These are phyloP conservation scores for Neoarius graeffei DNA, from an alignment of 2,113 vertebrate genomes.

Conservation along the genomic window DNA sequence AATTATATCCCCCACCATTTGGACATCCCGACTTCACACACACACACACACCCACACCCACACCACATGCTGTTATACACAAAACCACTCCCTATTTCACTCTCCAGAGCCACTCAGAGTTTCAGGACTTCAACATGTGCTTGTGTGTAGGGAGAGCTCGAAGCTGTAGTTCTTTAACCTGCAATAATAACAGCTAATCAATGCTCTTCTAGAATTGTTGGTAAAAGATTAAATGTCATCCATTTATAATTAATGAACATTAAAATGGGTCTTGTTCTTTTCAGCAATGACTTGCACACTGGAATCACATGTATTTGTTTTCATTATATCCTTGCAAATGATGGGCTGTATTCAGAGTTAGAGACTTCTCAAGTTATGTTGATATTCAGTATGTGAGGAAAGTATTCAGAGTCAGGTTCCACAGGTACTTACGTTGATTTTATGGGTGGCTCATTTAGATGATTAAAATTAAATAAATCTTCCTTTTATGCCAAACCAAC, in stretches of 20 bases:
- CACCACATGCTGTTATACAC: slow-evolving; percentile 32
- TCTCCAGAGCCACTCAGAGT: slow-evolving; percentile 34
- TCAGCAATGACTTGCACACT: background rate
- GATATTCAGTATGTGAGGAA: background rate
- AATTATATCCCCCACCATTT: slow-evolving; percentile 76
- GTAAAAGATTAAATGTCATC: background rate
- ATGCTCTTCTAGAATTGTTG: background rate
- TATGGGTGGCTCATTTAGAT: background rate
- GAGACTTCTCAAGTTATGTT: background rate
- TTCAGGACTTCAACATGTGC: slow-evolving; percentile 66
- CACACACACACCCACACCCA: slow-evolving; percentile 50
- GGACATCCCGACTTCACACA: slow-evolving; percentile 69
- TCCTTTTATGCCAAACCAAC: background rate
- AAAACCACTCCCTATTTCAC: slow-evolving; percentile 43
- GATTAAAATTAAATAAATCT: background rate
- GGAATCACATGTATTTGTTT: background rate
- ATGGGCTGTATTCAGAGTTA: background rate
- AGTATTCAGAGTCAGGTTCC: background rate
- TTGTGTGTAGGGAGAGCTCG: slow-evolving; percentile 50
- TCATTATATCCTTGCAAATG: background rate
- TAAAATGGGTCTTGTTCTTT: background rate
- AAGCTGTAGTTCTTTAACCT: slow-evolving; percentile 12
- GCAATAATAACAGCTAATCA: slow-evolving; percentile 23
- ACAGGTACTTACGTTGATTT: background rate
- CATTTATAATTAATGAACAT: slow-evolving; percentile 6